These are phyloP conservation scores for Gouania willdenowi DNA, from an alignment of 2,797 vertebrate genomes.

Conservation along the genomic window DNA sequence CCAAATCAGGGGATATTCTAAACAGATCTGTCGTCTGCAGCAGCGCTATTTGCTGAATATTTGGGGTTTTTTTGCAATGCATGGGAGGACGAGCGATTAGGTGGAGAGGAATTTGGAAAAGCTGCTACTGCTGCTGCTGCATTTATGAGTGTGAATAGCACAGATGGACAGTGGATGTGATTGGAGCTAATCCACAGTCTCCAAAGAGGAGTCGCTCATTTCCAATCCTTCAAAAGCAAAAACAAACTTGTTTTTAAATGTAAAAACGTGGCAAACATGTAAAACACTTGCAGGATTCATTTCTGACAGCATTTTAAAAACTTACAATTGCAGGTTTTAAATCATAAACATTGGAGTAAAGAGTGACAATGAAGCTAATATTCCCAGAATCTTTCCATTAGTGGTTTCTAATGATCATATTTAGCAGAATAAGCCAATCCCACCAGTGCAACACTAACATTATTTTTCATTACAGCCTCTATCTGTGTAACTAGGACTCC, in stretches of 20 bases:
- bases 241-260: slow-evolving; percentile 30
- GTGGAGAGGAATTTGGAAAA: slow-evolving; percentile 41
- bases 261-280: not conserved
- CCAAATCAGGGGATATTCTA: slow-evolving; percentile 52
- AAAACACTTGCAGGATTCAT: not conserved
- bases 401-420: too few relatives aligned
- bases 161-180: slow-evolving; percentile 53
- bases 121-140: not conserved
- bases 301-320: too few relatives aligned
- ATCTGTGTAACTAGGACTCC: slow-evolving; percentile 53
- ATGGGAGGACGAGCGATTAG: slow-evolving; percentile 49
- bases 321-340: too few relatives aligned
- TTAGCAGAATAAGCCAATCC: slow-evolving; percentile 21
- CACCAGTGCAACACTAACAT: slow-evolving; percentile 10
- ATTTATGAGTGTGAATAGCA: slow-evolving; percentile 36
- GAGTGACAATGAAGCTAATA: too few relatives aligned
- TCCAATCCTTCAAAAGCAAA: slow-evolving; percentile 31
- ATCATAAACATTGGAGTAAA: too few relatives aligned
- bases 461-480: slow-evolving; percentile 7
- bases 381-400: too few relatives aligned
- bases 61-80: slow-evolving; percentile 38
- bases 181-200: slow-evolving; percentile 58
- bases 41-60: slow-evolving; percentile 44
- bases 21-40: slow-evolving; percentile 42
- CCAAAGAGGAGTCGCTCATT: slow-evolving; percentile 44